Base-by-base conservation (phyloP, 2,888 invertebrate species). In the Elmis aenea region DNA sequence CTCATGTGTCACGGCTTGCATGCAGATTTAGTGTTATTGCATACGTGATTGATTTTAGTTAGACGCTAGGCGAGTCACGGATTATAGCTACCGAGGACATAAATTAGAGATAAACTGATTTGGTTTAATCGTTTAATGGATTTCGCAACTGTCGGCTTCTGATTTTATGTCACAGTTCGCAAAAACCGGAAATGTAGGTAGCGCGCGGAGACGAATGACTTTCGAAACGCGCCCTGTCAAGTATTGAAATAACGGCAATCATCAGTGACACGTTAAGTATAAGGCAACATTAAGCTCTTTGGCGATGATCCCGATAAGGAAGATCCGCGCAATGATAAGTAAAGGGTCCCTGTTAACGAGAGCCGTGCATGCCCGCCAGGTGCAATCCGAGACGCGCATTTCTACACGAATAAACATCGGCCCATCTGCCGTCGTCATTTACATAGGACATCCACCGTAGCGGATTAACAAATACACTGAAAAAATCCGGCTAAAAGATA, bases 1-100 rank as follows among this genome's bases (percentile, higher is more conserved):
- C 36, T 43, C 43, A 43, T 39, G 37, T 26, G 37, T 34, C 42
- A 42, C 38, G 42, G 35, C 32, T 32, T 22, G 61, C 61, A 64
- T 64, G 63, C 62, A 64, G 63, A 66, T 64, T 64, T 64, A 64
- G 56, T 64, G 62, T 66, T 66, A 66, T 63, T 60, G 64, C 62
- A 50, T 46, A 50, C 52, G 59, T 66, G 64, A 65, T 66, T 64
- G 66, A 66, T 65, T 60, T 49, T 33, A 42, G 42, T 38, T 38
- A 38, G 33, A 42, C 33, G 33, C 34, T 38, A 50, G 46, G 50
- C 55, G 52, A 55, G 50, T 49, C 45, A 45, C 49, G 56, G 54
- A 56, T 57, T 57, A 57, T 55, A 50, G 51, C 53, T 54, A 54
- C 52, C 50, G 51, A 46, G 47, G 49, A 53, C 58, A 59, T 61